Evolutionary conservation across 2,888 invertebrate species (phyloP).

Genomic region (Ephialtes manifestator): DNA sequence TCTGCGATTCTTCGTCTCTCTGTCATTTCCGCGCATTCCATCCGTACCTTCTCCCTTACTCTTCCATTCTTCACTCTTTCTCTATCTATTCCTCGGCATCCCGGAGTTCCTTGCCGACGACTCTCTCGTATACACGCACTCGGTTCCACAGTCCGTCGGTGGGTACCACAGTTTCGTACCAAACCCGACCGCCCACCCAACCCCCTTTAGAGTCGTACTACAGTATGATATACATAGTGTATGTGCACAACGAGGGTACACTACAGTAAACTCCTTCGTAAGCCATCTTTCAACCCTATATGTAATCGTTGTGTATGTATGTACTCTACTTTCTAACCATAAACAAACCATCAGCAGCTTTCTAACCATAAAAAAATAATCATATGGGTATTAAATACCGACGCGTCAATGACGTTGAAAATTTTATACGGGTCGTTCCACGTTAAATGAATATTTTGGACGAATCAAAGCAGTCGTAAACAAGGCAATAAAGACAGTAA

Average conservation of each 20-base stretch:
- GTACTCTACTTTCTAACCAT: neutral
- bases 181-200: slow-evolving; percentile 49
- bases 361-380: neutral
- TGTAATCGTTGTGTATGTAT: neutral
- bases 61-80: slow-evolving; percentile 34
- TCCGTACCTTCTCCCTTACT: slow-evolving; percentile 19
- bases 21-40: slow-evolving; percentile 34
- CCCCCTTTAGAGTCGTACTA: slow-evolving; percentile 22
- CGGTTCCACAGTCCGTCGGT: slow-evolving; percentile 52
- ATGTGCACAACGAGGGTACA: slow-evolving; percentile 15
- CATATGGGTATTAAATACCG: neutral
- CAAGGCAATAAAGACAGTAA: too few relatives aligned
- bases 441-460: neutral
- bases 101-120: slow-evolving; percentile 26
- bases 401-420: neutral
- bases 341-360: neutral
- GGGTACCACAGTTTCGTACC: slow-evolving; percentile 62
- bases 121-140: slow-evolving; percentile 52
- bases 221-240: slow-evolving; percentile 40
- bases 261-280: slow-evolving; percentile 42
- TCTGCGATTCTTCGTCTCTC: slow-evolving; percentile 52
- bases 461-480: neutral
- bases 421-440: neutral
- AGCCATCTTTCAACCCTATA: neutral
- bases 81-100: slow-evolving; percentile 45